These are phyloP conservation scores for Melanotaenia duboulayi DNA, from an alignment of 2,113 vertebrate genomes.

Conservation along the genomic window DNA sequence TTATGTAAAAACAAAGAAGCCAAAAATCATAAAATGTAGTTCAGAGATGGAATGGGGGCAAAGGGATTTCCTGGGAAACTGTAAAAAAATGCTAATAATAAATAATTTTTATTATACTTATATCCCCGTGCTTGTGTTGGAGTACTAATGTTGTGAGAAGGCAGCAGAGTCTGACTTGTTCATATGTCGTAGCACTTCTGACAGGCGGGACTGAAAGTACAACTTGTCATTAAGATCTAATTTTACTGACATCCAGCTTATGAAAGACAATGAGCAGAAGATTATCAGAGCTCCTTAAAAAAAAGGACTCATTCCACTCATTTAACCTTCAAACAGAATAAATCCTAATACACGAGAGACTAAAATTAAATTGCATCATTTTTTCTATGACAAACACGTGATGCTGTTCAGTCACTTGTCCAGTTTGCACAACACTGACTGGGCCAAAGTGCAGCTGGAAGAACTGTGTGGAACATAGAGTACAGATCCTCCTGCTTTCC, in stretches of 20 bases:
- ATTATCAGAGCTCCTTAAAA: too few relatives aligned
- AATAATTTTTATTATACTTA: too few relatives aligned
- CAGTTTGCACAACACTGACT: constrained; percentile 36
- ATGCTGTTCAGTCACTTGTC: constrained; percentile 26
- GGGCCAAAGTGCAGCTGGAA: constrained; percentile 44
- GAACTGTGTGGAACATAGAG: constrained; percentile 5
- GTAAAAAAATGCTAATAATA: too few relatives aligned
- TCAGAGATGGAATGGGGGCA: too few relatives aligned
- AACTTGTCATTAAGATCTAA: background rate
- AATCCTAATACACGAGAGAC: background rate
- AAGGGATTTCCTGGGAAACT: too few relatives aligned
- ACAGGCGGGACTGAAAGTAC: background rate
- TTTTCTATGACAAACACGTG: constrained; percentile 15
- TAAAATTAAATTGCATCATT: background rate
- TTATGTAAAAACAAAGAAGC: too few relatives aligned
- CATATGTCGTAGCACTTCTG: background rate
- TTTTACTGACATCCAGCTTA: background rate
- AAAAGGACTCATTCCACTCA: background rate
- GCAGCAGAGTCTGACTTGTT: constrained; percentile 8
- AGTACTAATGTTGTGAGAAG: constrained; percentile 8
- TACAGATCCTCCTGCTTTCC: background rate
- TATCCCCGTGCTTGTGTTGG: background rate
- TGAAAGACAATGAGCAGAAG: background rate
- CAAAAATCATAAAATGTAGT: too few relatives aligned
- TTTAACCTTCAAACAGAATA: background rate